Evolutionary conservation across 2,113 vertebrate genomes (phyloP).

Genomic region (Hippocampus abdominalis): DNA sequence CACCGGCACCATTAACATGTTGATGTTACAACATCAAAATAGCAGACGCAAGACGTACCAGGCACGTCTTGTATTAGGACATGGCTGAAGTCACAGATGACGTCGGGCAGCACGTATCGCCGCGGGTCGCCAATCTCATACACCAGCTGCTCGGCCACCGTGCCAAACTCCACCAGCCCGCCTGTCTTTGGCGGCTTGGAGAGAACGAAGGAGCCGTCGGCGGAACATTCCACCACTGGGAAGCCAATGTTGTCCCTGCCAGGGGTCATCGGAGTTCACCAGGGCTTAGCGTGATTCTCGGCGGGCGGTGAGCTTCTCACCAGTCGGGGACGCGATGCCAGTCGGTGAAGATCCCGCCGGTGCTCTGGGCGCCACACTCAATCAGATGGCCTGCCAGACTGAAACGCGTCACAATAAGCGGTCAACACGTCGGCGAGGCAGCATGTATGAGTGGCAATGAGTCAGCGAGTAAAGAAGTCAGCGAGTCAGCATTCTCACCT

Average conservation of each 20-base stretch:
- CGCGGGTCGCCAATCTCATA: conserved; percentile 81
- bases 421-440: not conserved
- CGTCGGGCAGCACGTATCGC: conserved; percentile 81
- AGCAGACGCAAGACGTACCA: conserved; percentile 59
- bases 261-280: not conserved
- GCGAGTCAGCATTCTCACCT: conserved; percentile 70
- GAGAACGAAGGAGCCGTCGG: conserved; percentile 77
- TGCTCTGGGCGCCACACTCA: conserved; percentile 84
- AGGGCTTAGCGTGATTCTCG: not conserved
- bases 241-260: conserved; percentile 84
- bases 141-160: conserved; percentile 81
- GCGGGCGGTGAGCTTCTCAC: conserved; percentile 49
- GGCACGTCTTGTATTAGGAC: conserved; percentile 78
- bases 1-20: too few relatives aligned
- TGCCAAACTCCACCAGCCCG: conserved; percentile 79
- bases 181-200: conserved; percentile 78
- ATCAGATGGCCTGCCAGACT: conserved; percentile 85
- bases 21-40: not conserved
- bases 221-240: conserved; percentile 77
- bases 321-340: conserved; percentile 81
- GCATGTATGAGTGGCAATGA: not conserved
- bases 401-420: not conserved
- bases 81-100: conserved; percentile 83
- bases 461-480: not conserved
- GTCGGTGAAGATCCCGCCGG: conserved; percentile 86